Percentiles rank a stretch among this genome's conserved stretches.
Evolutionary conservation across 2,888 invertebrate species (phyloP).

Genomic region (Synergus gifuensis): DNA sequence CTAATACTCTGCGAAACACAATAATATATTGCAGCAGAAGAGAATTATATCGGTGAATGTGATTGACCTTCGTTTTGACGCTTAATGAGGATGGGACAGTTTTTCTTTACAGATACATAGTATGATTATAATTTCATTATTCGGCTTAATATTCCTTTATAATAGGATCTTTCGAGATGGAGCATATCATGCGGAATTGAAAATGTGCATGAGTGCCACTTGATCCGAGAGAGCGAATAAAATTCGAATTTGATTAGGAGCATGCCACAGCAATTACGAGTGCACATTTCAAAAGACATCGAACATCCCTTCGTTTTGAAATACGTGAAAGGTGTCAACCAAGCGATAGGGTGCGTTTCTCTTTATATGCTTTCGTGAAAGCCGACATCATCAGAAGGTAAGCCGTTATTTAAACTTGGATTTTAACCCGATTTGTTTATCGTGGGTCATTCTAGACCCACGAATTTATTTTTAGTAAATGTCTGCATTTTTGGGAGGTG

Average conservation of each 20-base stretch:
- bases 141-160: neutral
- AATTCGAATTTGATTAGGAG: conserved; percentile 52
- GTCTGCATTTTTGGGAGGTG: conserved; percentile 33
- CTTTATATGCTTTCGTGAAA: conserved; percentile 51
- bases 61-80: too few relatives aligned
- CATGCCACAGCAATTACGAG: conserved; percentile 74
- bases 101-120: neutral
- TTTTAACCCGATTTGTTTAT: conserved; percentile 61
- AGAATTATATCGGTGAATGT: too few relatives aligned
- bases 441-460: too few relatives aligned
- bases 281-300: conserved; percentile 71
- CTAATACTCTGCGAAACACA: too few relatives aligned
- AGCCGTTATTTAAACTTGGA: conserved; percentile 75
- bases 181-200: neutral
- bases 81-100: too few relatives aligned
- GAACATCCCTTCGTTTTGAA: conserved; percentile 50
- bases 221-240: conserved; percentile 20
- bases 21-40: too few relatives aligned
- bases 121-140: neutral
- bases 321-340: conserved; percentile 50
- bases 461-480: too few relatives aligned
- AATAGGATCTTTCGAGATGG: neutral
- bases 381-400: conserved; percentile 73
- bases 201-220: neutral
- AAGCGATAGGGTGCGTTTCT: conserved; percentile 50